Base-by-base conservation (phyloP, 2,888 invertebrate genomes). In the Acholoe squamosa region DNA sequence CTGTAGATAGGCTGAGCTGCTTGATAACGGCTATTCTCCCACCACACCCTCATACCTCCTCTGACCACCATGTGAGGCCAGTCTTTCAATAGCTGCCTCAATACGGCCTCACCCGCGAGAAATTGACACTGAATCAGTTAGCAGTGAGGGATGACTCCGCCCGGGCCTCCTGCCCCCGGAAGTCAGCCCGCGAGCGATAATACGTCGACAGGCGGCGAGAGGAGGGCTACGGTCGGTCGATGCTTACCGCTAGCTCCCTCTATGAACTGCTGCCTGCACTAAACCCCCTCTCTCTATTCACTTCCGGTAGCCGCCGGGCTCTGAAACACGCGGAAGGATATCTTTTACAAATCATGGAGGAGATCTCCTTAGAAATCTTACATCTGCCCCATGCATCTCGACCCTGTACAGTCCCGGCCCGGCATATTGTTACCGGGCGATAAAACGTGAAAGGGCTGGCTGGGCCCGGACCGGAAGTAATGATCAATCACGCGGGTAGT, bases 281-380 rank as follows among this genome's bases (percentile, higher is more conserved):
- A 16, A 25, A 16, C 86, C 84, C 86, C 84, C 84, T 0, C 84
- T 43, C 84, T 86, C 86, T 28, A 86, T 54, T 84, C 84, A 84
- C 80, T 34, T 80, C 80, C 80, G 14, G 43, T 16, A 19, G 16
- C 80, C 86, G 14, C 34, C 52, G 14, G 19, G 52, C 56, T 16
- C 52, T 54, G 28, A 86, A 86, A 86, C 86, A 86, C 52, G 86
- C 52, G 54, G 52, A 56, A 86, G 86, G 86, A 86, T 86, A 86
- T 86, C 86, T 86, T 86, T 86, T 86, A 86, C 86, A 86, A 86
- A 86, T 86, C 86, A 86, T 86, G 56, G 52, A 86, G 86, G 86
- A 86, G 51, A 86, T 86, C 86, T 52, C 86, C 54, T 86, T 54
- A 86, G 86, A 56, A 86, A 86, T 86, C 86, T 86, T 80, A 56